Percentiles rank a stretch among this genome's conserved stretches.
Conservation (phyloP, 2,113 vertebrate genomes). For the Sinocyclocheilus rhinocerous region DNA sequence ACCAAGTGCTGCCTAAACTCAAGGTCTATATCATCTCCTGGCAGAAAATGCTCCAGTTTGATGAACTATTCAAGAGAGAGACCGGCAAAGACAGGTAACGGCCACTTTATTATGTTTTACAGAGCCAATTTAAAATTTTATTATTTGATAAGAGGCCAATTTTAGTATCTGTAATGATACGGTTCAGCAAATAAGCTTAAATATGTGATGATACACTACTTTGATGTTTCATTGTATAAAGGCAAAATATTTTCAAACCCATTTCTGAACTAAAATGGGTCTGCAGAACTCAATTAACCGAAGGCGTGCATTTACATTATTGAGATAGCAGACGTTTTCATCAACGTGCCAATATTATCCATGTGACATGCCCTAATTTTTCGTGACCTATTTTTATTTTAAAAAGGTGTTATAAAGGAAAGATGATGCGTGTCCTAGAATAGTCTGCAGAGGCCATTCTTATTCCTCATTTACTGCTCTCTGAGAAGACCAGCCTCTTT, state of each 20-base stretch:
- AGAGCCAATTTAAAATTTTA: conserved; percentile 3
- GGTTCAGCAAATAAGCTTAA: conserved; percentile 4
- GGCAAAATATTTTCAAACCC: background rate
- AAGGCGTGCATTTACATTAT: background rate
- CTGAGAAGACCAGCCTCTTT: background rate
- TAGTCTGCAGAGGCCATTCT: conserved; percentile 21
- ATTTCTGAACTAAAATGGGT: background rate
- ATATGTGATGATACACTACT: conserved; percentile 11
- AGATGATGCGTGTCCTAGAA: background rate
- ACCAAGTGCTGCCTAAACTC: conserved; percentile 90
- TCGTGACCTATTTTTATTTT: conserved; percentile 5
- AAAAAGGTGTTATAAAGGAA: background rate
- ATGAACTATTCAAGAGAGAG: conserved; percentile 95
- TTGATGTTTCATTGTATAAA: background rate
- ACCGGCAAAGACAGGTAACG: conserved; percentile 96
- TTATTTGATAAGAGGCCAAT: conserved; percentile 17
- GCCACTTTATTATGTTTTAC: background rate
- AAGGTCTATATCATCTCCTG: conserved; percentile 93
- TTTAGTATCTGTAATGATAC: background rate
- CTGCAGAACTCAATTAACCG: background rate
- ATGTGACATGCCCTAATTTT: background rate
- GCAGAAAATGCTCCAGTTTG: conserved; percentile 97
- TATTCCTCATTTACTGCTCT: conserved; percentile 16
- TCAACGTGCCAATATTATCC: conserved; percentile 9
- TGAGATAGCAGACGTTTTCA: background rate